Base-by-base conservation (phyloP, 64 coral and sea anemone species). In the Montipora sp. region DNA sequence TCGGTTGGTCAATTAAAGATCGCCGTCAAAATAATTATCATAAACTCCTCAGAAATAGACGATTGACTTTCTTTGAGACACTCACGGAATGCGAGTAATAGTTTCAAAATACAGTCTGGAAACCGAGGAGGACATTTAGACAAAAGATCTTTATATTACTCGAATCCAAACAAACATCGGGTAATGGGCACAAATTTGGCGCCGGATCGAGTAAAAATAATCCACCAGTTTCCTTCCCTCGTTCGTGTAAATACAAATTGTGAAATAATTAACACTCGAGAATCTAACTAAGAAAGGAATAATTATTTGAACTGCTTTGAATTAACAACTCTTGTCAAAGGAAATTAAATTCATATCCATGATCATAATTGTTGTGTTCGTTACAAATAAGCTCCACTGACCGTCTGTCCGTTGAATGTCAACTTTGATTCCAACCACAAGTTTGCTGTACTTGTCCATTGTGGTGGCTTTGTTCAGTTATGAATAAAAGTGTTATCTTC, bases 401-500 rank as follows among this genome's bases (percentile, higher is more conserved):
- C 94, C 94, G 44, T 95, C 94, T 47, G 89, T 95, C 23, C 94
- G 75, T 48, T 91, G 94, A 48, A 95, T 95, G 73, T 95, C 94
- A 50, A 95, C 89, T 27, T 91, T 95, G 14, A 90, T 88, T 20
- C 94, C 94, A 72, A 95, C 90, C 21, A 92, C 84, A 66, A 95
- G 79, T 76, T 95, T 95, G 70, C 94, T 88, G 77, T 80, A 95
- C 87, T 95, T 95, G 5, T 84, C 82, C 82, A 84, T 84, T 48
- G 82, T 15, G 65, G 19, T 9, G 21, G 82, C 8, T 66, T 16
- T 71, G 61, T 71, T 70, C 45, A 50, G 15, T 70, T 21, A 5
- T 18, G 48, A 48, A 48, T 48, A 71, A 50, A 13, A 10, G 7
- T 84, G 2, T 22, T 13, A 84, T 49, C 65, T 48, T 51, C 2